phyloP scores from a whole-genome alignment of 2,888 invertebrate species.

The Brachyptera putata region DNA sequence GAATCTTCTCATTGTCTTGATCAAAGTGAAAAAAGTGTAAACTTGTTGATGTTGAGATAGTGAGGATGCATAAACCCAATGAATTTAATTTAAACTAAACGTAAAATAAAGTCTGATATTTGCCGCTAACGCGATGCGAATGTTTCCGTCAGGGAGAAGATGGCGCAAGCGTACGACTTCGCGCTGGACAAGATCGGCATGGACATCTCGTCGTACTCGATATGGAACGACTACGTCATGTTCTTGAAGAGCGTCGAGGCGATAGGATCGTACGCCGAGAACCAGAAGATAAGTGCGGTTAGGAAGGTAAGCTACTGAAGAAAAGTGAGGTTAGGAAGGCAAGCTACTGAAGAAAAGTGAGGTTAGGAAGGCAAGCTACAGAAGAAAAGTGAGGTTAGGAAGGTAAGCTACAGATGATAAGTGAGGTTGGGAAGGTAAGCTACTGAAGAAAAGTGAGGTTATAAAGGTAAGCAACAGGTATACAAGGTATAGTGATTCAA shows the following conservation, averaged over 20 bases:
- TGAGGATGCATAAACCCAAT: too few species aligned
- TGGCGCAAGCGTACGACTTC: conserved; percentile 99
- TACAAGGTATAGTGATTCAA: neutral
- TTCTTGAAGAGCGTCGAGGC: conserved; percentile 96
- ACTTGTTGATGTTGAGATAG: too few species aligned
- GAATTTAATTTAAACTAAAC: too few species aligned
- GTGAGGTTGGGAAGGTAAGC: too few species aligned
- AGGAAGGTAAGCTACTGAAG: conserved; percentile 84
- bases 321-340: conserved; percentile 97
- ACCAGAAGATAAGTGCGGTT: conserved; percentile 98
- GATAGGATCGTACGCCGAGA: conserved; percentile 97
- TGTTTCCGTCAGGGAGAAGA: conserved; percentile 74
- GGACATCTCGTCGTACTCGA: conserved; percentile 93
- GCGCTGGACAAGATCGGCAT: conserved; percentile 98
- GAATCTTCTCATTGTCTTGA: too few species aligned
- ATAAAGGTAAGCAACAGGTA: too few species aligned
- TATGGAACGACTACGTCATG: conserved; percentile 97
- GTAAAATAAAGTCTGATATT: too few species aligned
- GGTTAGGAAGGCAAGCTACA: conserved; percentile 84
- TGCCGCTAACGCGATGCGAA: too few species aligned
- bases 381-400: conserved; percentile 95
- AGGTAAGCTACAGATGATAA: too few species aligned
- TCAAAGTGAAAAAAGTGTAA: too few species aligned
- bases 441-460: too few species aligned
- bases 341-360: conserved; percentile 90